Evolutionary conservation across 2,888 invertebrate species (phyloP).

Genomic region (Anorthoa munda): DNA sequence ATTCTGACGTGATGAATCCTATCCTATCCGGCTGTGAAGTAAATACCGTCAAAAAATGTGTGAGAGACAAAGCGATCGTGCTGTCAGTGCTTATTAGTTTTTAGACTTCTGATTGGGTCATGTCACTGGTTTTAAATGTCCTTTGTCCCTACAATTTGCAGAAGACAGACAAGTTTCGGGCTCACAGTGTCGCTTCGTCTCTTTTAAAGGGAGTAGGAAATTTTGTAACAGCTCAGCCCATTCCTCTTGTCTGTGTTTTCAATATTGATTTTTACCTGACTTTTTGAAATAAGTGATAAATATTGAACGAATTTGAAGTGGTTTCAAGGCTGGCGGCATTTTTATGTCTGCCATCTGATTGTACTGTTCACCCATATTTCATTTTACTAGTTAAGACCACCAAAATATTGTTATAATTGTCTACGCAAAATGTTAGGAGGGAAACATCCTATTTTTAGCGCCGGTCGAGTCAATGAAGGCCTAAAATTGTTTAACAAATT

Average conservation of each 20-base stretch:
- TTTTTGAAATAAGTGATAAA: not conserved
- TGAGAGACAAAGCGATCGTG: not conserved
- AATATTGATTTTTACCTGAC: not conserved
- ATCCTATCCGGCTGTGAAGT: not conserved
- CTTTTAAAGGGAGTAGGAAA: not conserved
- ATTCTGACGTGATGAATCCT: not conserved
- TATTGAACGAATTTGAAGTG: not conserved
- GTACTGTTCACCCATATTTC: not conserved
- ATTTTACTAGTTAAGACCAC: not conserved
- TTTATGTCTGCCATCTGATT: no score
- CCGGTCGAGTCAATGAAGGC: not conserved
- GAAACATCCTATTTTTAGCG: no score
- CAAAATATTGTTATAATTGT: not conserved
- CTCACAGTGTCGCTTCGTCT: not conserved
- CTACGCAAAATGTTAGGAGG: no score
- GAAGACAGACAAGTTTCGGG: not conserved
- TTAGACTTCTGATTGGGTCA: no score
- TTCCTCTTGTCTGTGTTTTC: not conserved
- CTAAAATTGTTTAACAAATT: not conserved
- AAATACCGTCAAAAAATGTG: not conserved
- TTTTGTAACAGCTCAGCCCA: not conserved
- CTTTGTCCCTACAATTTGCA: not conserved
- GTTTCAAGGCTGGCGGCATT: not conserved
- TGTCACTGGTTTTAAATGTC: no score
- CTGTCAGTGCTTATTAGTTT: no score